Base-by-base conservation (phyloP, 1,140 invertebrate genomes). In the Ctenoplectra terminalis region DNA sequence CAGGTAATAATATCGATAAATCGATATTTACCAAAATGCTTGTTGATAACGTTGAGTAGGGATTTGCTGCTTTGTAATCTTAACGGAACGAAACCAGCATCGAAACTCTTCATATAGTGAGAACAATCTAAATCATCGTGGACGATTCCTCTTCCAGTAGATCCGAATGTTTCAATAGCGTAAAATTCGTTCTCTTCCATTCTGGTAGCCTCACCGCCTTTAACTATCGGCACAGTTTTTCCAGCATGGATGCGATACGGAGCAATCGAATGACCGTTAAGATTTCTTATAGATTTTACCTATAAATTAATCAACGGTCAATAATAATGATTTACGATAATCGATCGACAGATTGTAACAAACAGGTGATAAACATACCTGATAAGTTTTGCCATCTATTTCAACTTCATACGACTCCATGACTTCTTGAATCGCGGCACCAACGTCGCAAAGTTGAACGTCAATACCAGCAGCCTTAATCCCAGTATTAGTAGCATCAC, bases 151-250 rank as follows among this genome's bases (percentile, higher is more conserved):
- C 97, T 96, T 6, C 99, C 99, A 20, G 99, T 99, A 5, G 98
- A 99, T 11, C 99, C 99, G 92, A 99, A 99, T 0, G 99, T 99
- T 94, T 99, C 99, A 84, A 99, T 99, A 0, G 99, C 99, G 94
- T 99, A 99, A 91, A 99, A 98, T 93, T 99, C 99, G 92, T 99
- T 98, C 94, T 99, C 99, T 94, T 99, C 99, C 99, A 99, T 99
- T 73, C 97, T 96, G 9, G 97, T 99, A 2, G 97, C 97, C 92
- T 99, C 99, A 1, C 99, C 99, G 29, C 99, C 99, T 93, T 99
- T 99, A 0, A 99, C 99, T 90, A 99, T 99, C 7, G 99, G 99
- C 11, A 99, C 99, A 15, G 99, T 99, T 95, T 99, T 99, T 3
- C 99, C 99, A 70, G 98, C 98, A 94, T 99, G 99, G 90, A 99